Conservation (phyloP, 2,888 invertebrate species). For the Gortyna flavago region DNA sequence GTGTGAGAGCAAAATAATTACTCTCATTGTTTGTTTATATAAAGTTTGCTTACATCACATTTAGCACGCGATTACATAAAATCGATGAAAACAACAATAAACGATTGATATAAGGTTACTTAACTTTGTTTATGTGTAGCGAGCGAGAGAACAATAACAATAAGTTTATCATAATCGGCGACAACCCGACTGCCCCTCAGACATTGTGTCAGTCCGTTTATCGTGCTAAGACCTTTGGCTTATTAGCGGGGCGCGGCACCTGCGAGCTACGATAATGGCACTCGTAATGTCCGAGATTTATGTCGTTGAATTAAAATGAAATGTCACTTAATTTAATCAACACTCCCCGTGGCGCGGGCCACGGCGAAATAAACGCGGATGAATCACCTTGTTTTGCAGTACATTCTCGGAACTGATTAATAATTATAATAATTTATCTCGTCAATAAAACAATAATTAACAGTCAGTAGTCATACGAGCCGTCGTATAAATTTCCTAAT, state of each 20-base stretch:
- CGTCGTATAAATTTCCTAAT: conserved; percentile 89
- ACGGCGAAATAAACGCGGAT: conserved; percentile 79
- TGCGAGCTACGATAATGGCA: conserved; percentile 78
- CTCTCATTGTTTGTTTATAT: conserved; percentile 46
- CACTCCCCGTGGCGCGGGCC: conserved; percentile 80
- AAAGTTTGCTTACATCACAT: conserved; percentile 38
- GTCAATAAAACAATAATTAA: conserved; percentile 88
- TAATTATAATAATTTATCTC: conserved; percentile 88
- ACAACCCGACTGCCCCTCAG: conserved; percentile 66
- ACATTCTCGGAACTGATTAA: conserved; percentile 86
- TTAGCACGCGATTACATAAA: conserved; percentile 54
- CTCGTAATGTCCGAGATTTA: conserved; percentile 85
- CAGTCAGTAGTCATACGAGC: conserved; percentile 87
- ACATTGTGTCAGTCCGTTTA: conserved; percentile 78
- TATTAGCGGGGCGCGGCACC: conserved; percentile 75
- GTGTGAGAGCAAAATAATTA: conserved; percentile 25
- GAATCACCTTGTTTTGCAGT: conserved; percentile 89
- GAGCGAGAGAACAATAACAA: conserved; percentile 52
- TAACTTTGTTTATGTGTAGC: conserved; percentile 53
- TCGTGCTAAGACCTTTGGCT: conserved; percentile 78
- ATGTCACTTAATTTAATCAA: conserved; percentile 88
- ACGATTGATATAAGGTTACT: conserved; percentile 51
- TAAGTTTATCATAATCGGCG: conserved; percentile 59
- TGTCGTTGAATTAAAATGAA: conserved; percentile 85
- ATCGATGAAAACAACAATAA: conserved; percentile 53